Evolutionary conservation across 2,888 invertebrate genomes (phyloP).

Genomic region (Kuschelorhynchus macadamiae): DNA sequence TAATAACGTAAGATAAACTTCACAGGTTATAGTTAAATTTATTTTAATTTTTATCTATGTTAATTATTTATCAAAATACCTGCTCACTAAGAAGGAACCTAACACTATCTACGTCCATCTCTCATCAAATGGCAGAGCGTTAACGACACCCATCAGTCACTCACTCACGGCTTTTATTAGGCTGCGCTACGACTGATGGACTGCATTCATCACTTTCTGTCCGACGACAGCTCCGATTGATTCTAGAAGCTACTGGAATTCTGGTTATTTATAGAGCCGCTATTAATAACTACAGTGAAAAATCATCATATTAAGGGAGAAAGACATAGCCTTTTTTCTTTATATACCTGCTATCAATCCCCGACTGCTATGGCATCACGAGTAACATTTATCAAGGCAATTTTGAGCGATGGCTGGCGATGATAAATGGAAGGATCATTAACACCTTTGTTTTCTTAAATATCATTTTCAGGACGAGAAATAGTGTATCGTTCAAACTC

Average conservation of each 20-base stretch:
- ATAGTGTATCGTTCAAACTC: slow-evolving; percentile 11
- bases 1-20: too few relatives aligned
- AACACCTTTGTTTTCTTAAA: slow-evolving; percentile 42
- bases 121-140: slow-evolving; percentile 38
- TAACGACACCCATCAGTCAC: slow-evolving; percentile 50
- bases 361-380: slow-evolving; percentile 31
- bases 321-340: slow-evolving; percentile 47
- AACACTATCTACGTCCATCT: slow-evolving; percentile 30
- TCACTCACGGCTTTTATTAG: slow-evolving; percentile 50
- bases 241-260: slow-evolving; percentile 53
- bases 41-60: too few relatives aligned
- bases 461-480: slow-evolving; percentile 12
- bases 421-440: slow-evolving; percentile 42
- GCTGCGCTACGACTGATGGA: slow-evolving; percentile 51
- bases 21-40: too few relatives aligned
- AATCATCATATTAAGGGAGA: slow-evolving; percentile 50
- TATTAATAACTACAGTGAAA: slow-evolving; percentile 51
- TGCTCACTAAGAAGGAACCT: slow-evolving; percentile 28
- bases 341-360: slow-evolving; percentile 47
- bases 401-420: slow-evolving; percentile 35
- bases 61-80: slow-evolving; percentile 17
- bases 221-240: slow-evolving; percentile 51
- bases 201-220: slow-evolving; percentile 44
- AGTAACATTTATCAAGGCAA: slow-evolving; percentile 43
- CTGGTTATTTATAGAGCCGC: slow-evolving; percentile 46